Percentiles rank a stretch among this genome's conserved stretches.
These are phyloP conservation scores for Drosophila kurseongensis DNA, from an alignment of 1,140 invertebrate species.

Conservation along the genomic window DNA sequence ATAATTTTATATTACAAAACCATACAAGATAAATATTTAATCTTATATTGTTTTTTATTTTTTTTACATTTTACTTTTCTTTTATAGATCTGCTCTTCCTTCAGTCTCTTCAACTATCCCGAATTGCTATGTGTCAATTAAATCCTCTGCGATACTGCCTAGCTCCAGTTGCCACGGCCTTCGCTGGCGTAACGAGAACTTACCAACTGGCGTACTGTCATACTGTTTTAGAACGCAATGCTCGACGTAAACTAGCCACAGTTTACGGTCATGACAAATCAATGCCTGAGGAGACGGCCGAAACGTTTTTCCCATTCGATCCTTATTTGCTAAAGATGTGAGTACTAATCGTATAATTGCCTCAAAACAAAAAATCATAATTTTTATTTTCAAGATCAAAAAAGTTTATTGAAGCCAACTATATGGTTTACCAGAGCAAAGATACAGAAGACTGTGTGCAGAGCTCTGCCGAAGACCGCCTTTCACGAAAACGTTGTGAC, in stretches of 20 bases:
- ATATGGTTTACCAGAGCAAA: slow-evolving; percentile 59
- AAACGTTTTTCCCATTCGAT: slow-evolving; percentile 93
- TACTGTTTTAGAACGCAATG: slow-evolving; percentile 94
- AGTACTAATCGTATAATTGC: slow-evolving; percentile 49
- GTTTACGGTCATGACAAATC: slow-evolving; percentile 85
- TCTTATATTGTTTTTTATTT: no score
- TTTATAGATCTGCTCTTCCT: slow-evolving; percentile 90
- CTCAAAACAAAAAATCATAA: slow-evolving; percentile 10
- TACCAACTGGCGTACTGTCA: slow-evolving; percentile 97
- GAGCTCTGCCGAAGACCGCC: slow-evolving; percentile 1
- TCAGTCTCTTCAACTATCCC: slow-evolving; percentile 92
- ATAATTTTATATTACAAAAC: no score
- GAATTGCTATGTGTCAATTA: slow-evolving; percentile 92
- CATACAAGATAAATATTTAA: no score
- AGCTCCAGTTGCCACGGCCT: slow-evolving; percentile 91
- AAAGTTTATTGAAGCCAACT: slow-evolving; percentile 53
- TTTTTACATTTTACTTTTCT: not conserved
- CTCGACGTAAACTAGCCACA: slow-evolving; percentile 87
- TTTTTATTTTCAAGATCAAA: slow-evolving; percentile 47
- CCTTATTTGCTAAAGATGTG: slow-evolving; percentile 88
- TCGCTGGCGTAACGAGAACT: slow-evolving; percentile 92
- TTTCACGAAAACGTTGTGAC: slow-evolving; percentile 78
- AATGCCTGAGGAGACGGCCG: slow-evolving; percentile 85
- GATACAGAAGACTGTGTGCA: slow-evolving; percentile 44
- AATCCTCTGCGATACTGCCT: slow-evolving; percentile 94